These are phyloP conservation scores for Ostrea edulis DNA, from an alignment of 1,140 invertebrate genomes.

Conservation along the genomic window DNA sequence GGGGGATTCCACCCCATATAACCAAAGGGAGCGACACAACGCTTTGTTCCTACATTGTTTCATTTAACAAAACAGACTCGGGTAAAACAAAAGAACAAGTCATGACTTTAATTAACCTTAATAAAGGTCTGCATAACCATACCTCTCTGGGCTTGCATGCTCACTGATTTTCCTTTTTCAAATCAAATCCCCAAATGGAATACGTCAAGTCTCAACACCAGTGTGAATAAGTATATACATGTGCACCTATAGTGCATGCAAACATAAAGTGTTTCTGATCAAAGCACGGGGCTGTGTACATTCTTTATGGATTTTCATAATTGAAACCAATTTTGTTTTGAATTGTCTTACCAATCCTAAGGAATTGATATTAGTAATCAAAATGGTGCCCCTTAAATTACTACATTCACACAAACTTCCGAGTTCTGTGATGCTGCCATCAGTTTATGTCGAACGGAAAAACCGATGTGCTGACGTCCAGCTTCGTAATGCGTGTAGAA, in stretches of 20 bases:
- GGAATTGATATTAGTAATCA: neutral
- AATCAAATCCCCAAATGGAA: too few species aligned
- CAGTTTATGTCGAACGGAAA: neutral
- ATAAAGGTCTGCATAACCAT: neutral
- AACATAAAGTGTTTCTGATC: too few species aligned
- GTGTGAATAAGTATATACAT: too few species aligned
- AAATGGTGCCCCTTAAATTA: neutral
- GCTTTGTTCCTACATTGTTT: neutral
- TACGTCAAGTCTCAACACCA: too few species aligned
- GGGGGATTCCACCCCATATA: neutral
- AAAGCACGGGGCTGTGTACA: too few species aligned
- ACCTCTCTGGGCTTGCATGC: neutral
- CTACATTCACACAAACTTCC: slow-evolving; percentile 1
- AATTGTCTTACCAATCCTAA: too few species aligned
- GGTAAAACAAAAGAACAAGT: neutral
- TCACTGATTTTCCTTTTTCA: neutral
- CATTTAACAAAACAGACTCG: neutral
- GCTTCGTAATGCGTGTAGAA: neutral
- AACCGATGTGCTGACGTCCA: neutral
- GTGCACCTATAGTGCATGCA: too few species aligned
- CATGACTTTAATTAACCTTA: neutral
- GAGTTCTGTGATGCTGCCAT: neutral
- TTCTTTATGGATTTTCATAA: too few species aligned
- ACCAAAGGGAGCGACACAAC: too few species aligned
- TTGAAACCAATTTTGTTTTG: too few species aligned